A percentile compares a stretch with the other conserved stretches of the same genome.
These are phyloP conservation scores for Drosophila kepulauana DNA, from an alignment of 1,140 invertebrate genomes.

Conservation along the genomic window DNA sequence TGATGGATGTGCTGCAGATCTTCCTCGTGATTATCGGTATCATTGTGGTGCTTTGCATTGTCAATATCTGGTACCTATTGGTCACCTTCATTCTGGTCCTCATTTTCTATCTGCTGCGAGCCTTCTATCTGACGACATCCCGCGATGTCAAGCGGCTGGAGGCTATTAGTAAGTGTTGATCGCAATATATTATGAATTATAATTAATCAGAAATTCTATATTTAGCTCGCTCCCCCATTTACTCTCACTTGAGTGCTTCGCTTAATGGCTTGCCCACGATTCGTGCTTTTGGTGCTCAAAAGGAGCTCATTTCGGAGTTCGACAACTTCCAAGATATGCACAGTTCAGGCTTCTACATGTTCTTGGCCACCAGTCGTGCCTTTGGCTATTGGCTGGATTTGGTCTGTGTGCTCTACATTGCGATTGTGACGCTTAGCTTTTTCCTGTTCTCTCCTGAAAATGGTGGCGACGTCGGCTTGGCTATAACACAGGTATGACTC, in stretches of 20 bases:
- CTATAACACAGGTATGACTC: conserved; percentile 87
- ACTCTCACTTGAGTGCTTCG: conserved; percentile 94
- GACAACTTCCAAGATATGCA: conserved; percentile 92
- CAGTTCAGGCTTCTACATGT: conserved; percentile 88
- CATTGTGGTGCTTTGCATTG: conserved; percentile 89
- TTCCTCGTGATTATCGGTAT: conserved; percentile 90
- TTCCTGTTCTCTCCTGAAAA: conserved; percentile 87
- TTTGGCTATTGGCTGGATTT: conserved; percentile 93
- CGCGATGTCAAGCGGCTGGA: conserved; percentile 95
- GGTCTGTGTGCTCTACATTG: conserved; percentile 91
- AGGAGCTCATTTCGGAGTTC: conserved; percentile 92
- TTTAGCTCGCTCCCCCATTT: conserved; percentile 92
- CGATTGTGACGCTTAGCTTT: conserved; percentile 89
- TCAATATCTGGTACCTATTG: conserved; percentile 91
- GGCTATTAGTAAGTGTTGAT: conserved; percentile 91
- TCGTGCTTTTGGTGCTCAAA: conserved; percentile 92
- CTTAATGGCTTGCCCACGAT: conserved; percentile 96
- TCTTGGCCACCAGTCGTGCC: conserved; percentile 88
- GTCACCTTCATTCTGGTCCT: conserved; percentile 89
- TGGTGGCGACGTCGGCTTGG: conserved; percentile 92
- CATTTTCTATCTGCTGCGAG: conserved; percentile 90
- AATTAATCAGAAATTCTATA: neutral
- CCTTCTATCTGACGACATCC: conserved; percentile 93
- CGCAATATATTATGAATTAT: neutral
- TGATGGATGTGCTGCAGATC: conserved; percentile 92